Evolutionary conservation across 2,113 vertebrate genomes (phyloP).

Genomic region (Pungitius pungitius): DNA sequence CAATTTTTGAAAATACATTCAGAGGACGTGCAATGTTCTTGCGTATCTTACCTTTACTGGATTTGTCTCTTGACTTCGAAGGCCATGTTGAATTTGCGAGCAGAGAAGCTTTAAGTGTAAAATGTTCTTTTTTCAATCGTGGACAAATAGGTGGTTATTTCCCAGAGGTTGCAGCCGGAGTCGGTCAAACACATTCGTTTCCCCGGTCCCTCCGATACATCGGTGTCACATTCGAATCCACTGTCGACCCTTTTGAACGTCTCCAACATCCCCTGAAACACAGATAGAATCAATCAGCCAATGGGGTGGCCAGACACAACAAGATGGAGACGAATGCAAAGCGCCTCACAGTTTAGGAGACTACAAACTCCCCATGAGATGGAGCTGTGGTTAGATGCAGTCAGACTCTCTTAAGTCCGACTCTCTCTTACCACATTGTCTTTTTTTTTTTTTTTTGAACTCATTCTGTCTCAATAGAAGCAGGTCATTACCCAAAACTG

Average conservation of each 20-base stretch:
- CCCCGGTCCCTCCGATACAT: conserved; percentile 34
- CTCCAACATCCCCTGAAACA: conserved; percentile 66
- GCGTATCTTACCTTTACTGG: conserved; percentile 62
- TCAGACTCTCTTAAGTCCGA: conserved; percentile 18
- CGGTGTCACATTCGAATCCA: conserved; percentile 15
- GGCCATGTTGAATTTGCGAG: conserved; percentile 50
- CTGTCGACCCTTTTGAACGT: conserved; percentile 20
- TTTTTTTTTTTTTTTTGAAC: no score
- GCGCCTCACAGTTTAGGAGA: neutral
- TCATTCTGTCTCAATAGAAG: conserved; percentile 79
- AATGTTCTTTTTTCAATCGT: conserved; percentile 29
- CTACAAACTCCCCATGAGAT: conserved; percentile 3
- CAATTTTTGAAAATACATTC: neutral
- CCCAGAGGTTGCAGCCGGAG: conserved; percentile 39
- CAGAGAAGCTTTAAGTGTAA: conserved; percentile 18
- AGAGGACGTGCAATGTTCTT: neutral
- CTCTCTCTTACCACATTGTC: no score
- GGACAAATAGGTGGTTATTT: conserved; percentile 56
- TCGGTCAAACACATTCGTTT: conserved; percentile 14
- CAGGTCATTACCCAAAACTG: conserved; percentile 72
- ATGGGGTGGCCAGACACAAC: neutral
- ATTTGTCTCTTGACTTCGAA: conserved; percentile 24
- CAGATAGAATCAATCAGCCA: conserved; percentile 12
- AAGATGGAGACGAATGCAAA: neutral
- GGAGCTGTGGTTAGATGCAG: conserved; percentile 18